Conservation (phyloP, 2,797 vertebrate species). For the Melanotaenia boesemani region DNA sequence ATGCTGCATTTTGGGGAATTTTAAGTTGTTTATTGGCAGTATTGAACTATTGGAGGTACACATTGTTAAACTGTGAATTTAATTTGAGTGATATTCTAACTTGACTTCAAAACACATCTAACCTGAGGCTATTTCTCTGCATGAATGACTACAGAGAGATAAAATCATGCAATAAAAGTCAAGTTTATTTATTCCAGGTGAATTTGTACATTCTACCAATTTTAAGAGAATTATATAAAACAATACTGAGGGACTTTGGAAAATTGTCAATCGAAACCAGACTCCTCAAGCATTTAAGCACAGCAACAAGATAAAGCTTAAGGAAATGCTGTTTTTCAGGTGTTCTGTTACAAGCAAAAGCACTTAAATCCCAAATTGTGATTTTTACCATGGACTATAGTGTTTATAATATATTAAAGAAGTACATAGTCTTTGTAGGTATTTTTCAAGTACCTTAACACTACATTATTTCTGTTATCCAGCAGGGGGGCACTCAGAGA, state of each 20-base stretch:
- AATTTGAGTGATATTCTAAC: conserved; percentile 21
- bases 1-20: background rate
- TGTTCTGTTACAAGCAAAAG: background rate
- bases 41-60: background rate
- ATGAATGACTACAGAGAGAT: conserved; percentile 9
- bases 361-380: background rate
- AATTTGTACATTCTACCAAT: background rate
- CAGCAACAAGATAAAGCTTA: background rate
- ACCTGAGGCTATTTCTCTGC: conserved; percentile 19
- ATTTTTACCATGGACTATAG: background rate
- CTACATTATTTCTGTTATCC: background rate
- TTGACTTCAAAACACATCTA: conserved; percentile 11
- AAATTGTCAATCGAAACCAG: background rate
- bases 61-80: background rate
- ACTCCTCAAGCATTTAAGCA: background rate
- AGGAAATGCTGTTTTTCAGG: background rate
- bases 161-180: conserved; percentile 8
- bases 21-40: background rate
- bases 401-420: background rate
- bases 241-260: background rate
- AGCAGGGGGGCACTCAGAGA: background rate
- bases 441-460: background rate
- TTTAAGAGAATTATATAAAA: background rate
- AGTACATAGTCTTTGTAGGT: background rate
- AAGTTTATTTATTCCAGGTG: background rate